A percentile compares a stretch with the other conserved stretches of the same genome.
phyloP scores from a whole-genome alignment of 2,113 vertebrate species.

The Copsychus sechellarum region DNA sequence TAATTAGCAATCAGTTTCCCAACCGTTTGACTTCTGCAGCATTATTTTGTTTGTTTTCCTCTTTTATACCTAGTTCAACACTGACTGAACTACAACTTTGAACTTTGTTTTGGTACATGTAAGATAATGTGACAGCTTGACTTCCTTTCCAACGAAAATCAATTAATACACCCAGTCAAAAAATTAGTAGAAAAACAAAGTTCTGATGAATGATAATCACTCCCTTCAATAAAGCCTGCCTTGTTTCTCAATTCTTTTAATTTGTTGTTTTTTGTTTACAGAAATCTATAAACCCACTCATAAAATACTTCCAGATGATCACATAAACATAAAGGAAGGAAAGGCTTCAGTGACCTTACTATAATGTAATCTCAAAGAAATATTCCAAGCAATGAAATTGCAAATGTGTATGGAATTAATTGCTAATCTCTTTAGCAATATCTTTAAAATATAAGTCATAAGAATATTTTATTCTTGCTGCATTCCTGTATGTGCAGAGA shows the following conservation, averaged over 20 bases:
- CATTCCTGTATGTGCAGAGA: neutral
- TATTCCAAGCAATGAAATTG: neutral
- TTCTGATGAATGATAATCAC: neutral
- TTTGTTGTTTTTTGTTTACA: neutral
- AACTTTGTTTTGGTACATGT: neutral
- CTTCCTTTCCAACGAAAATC: neutral
- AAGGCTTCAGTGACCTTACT: neutral
- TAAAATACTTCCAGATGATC: neutral
- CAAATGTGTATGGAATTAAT: neutral
- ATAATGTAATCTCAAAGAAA: neutral
- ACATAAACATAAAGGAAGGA: neutral
- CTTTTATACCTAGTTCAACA: neutral
- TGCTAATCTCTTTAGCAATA: neutral
- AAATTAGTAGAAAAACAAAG: neutral
- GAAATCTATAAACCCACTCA: neutral
- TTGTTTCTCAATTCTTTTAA: neutral
- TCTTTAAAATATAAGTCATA: neutral
- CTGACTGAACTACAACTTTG: neutral
- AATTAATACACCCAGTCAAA: neutral
- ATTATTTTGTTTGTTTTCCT: neutral
- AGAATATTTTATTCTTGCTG: neutral
- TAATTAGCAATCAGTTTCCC: constrained; percentile 31
- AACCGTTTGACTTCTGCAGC: neutral
- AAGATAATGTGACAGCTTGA: neutral
- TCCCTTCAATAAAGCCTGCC: neutral